phyloP scores from a whole-genome alignment of 2,888 invertebrate species.

The Spisula solida region DNA sequence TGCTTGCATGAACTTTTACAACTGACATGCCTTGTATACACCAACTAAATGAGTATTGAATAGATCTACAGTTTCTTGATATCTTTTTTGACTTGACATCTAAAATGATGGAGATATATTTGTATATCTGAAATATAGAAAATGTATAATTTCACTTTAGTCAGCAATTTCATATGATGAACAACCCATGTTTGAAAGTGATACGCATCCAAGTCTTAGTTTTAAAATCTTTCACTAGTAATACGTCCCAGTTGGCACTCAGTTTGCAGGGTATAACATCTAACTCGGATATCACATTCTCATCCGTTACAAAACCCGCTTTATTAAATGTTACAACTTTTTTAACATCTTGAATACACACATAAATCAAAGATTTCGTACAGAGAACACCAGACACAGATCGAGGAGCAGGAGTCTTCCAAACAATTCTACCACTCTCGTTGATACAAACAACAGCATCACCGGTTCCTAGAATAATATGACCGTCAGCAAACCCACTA shows the following conservation, averaged over 20 bases:
- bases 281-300: constrained; percentile 64
- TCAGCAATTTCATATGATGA: constrained; percentile 40
- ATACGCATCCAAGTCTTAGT: constrained; percentile 62
- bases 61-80: too few relatives aligned
- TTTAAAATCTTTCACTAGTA: constrained; percentile 68
- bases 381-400: constrained; percentile 63
- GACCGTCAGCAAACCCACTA: constrained; percentile 59
- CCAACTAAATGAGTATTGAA: too few relatives aligned
- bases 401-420: constrained; percentile 58
- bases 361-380: constrained; percentile 59
- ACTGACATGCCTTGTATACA: too few relatives aligned
- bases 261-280: constrained; percentile 64
- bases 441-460: constrained; percentile 61
- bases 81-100: too few relatives aligned
- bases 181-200: constrained; percentile 65
- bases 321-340: constrained; percentile 66
- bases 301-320: constrained; percentile 65
- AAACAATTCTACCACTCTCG: constrained; percentile 55
- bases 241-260: constrained; percentile 63
- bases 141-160: too few relatives aligned
- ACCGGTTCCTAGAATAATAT: constrained; percentile 62
- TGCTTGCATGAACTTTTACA: too few relatives aligned
- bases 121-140: too few relatives aligned
- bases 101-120: too few relatives aligned
- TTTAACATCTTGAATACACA: constrained; percentile 64